Percentiles rank a stretch among this genome's conserved stretches.
Conservation (phyloP, 2,797 vertebrate genomes). For the Sibirionetta formosa region DNA sequence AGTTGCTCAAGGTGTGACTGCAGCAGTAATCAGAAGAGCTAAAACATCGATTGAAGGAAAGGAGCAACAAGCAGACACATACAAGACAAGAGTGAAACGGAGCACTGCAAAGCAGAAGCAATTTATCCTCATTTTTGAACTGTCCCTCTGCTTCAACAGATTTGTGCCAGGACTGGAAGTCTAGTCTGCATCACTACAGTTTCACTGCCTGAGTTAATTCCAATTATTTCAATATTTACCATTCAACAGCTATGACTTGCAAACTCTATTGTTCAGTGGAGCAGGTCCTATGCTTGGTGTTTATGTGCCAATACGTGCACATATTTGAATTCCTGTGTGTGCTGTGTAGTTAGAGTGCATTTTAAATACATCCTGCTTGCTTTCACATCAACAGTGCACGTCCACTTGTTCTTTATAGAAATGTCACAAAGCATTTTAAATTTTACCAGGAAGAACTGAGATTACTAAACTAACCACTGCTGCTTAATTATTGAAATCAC, state of each 20-base stretch:
- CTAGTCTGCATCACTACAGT: background rate
- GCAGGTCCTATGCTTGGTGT: background rate
- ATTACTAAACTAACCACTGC: slow-evolving; percentile 1
- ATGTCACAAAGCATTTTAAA: background rate
- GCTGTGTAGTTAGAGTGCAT: background rate
- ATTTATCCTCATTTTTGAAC: slow-evolving; percentile 34
- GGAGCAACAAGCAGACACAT: background rate
- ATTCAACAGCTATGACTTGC: background rate
- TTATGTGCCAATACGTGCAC: background rate
- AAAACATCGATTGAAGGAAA: background rate
- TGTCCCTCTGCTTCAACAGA: background rate
- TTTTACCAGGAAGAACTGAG: background rate
- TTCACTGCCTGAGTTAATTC: slow-evolving; percentile 35
- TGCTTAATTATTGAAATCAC: background rate
- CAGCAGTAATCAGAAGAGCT: background rate
- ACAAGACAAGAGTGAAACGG: background rate
- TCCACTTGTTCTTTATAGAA: background rate
- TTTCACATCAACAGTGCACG: background rate
- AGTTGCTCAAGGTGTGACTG: background rate
- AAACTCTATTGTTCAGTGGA: background rate
- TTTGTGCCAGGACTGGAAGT: background rate
- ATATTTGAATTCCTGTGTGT: background rate
- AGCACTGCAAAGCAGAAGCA: background rate
- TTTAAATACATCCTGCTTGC: background rate
- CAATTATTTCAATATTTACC: slow-evolving; percentile 40